Evolutionary conservation across 2,888 invertebrate species (phyloP).

Genomic region (Drosophila ochracea): DNA sequence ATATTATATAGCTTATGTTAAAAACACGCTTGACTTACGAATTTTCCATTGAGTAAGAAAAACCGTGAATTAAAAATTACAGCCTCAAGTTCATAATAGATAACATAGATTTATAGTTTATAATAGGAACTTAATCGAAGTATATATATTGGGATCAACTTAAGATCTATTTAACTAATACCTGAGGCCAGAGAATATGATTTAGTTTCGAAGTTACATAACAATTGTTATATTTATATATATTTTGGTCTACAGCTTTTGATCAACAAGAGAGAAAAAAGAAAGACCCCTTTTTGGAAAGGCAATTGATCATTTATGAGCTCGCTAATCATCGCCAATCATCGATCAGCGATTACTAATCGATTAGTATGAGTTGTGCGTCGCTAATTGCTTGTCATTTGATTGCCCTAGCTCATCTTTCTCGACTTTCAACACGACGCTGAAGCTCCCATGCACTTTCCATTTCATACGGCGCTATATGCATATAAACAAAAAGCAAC

Average conservation of each 20-base stretch:
- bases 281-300: slow-evolving; percentile 2
- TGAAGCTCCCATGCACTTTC: slow-evolving; percentile 51
- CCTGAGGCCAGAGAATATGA: neutral
- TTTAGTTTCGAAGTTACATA: neutral
- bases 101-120: neutral
- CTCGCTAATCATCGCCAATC: slow-evolving; percentile 4
- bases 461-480: slow-evolving; percentile 43
- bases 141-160: neutral
- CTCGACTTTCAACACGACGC: slow-evolving; percentile 53
- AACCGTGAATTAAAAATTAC: neutral
- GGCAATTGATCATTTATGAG: slow-evolving; percentile 2
- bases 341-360: slow-evolving; percentile 17
- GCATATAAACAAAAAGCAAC: slow-evolving; percentile 39
- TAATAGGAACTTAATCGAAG: neutral
- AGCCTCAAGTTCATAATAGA: neutral
- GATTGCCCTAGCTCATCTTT: slow-evolving; percentile 41
- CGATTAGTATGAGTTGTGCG: slow-evolving; percentile 4
- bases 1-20: neutral
- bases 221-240: neutral
- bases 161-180: neutral
- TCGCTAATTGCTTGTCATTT: slow-evolving; percentile 50
- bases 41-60: neutral
- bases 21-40: neutral
- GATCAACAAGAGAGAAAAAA: neutral
- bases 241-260: neutral